phyloP scores from a whole-genome alignment of 2,888 invertebrate genomes.

The Drosophila limbata region DNA sequence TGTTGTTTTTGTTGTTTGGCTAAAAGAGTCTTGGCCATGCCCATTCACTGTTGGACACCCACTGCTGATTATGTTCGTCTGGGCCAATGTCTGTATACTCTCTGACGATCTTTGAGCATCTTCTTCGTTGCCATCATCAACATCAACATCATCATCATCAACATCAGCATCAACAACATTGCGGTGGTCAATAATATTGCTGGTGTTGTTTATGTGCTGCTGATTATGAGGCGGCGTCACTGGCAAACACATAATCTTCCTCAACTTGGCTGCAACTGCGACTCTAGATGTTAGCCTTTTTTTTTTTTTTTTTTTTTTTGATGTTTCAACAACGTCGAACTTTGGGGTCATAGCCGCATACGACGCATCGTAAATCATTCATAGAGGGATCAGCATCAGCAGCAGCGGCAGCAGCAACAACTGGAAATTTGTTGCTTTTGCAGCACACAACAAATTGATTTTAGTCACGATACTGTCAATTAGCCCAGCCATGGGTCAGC shows the following conservation, averaged over 20 bases:
- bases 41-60: constrained; percentile 70
- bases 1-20: constrained; percentile 15
- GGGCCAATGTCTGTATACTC: constrained; percentile 67
- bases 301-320: constrained; percentile 67
- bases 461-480: constrained; percentile 85
- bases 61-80: constrained; percentile 72
- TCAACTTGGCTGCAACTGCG: constrained; percentile 24
- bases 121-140: constrained; percentile 31
- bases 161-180: constrained; percentile 45
- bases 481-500: constrained; percentile 84
- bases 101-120: constrained; percentile 54
- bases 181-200: constrained; percentile 64
- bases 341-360: constrained; percentile 72
- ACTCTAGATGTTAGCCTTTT: constrained; percentile 17
- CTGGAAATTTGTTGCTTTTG: constrained; percentile 75
- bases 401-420: constrained; percentile 57
- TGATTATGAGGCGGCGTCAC: constrained; percentile 79
- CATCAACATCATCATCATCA: constrained; percentile 18
- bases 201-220: constrained; percentile 76
- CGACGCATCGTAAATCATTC: constrained; percentile 84
- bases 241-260: constrained; percentile 67
- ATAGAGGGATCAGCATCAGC: constrained; percentile 63
- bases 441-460: constrained; percentile 83
- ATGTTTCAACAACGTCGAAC: constrained; percentile 79
- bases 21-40: constrained; percentile 30